phyloP scores from a whole-genome alignment of 2,888 invertebrate species.

The Temnothorax rugatulus region DNA sequence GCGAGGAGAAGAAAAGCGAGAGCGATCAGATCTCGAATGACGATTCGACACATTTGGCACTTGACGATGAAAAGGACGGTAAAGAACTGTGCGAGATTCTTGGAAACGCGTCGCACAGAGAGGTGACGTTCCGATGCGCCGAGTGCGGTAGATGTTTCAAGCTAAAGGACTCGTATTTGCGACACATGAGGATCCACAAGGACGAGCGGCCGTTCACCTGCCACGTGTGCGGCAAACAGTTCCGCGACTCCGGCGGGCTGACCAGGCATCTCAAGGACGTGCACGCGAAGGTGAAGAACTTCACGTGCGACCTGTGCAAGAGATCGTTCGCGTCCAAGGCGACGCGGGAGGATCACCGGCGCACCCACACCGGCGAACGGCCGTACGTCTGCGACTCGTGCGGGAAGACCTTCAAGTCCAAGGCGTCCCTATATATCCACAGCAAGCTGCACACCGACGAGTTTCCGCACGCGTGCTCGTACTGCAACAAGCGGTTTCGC shows the following conservation, averaged over 20 bases:
- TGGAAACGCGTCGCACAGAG: not conserved
- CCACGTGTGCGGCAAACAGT: slow-evolving; percentile 85
- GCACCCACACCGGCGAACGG: slow-evolving; percentile 83
- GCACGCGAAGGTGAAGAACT: slow-evolving; percentile 83
- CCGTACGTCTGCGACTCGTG: slow-evolving; percentile 86
- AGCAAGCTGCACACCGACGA: slow-evolving; percentile 86
- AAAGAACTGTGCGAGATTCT: slow-evolving; percentile 47
- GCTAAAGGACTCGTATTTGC: slow-evolving; percentile 87
- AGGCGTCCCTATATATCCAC: slow-evolving; percentile 86
- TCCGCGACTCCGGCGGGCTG: slow-evolving; percentile 84
- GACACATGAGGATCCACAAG: slow-evolving; percentile 86
- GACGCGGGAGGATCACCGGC: slow-evolving; percentile 84
- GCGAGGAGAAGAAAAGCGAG: slow-evolving; percentile 17
- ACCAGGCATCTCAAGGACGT: slow-evolving; percentile 84
- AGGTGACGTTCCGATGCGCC: slow-evolving; percentile 82
- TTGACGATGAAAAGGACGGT: slow-evolving; percentile 19
- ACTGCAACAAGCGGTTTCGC: slow-evolving; percentile 88
- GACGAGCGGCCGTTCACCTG: slow-evolving; percentile 85
- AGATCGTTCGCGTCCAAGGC: slow-evolving; percentile 84
- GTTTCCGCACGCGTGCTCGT: slow-evolving; percentile 85
- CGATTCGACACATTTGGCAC: slow-evolving; percentile 56
- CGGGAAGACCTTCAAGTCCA: slow-evolving; percentile 86
- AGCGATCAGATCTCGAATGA: not conserved
- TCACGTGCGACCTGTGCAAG: slow-evolving; percentile 82
- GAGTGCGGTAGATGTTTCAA: slow-evolving; percentile 87